phyloP scores from a whole-genome alignment of 2,888 invertebrate species.

The Pterobdella sp. region DNA sequence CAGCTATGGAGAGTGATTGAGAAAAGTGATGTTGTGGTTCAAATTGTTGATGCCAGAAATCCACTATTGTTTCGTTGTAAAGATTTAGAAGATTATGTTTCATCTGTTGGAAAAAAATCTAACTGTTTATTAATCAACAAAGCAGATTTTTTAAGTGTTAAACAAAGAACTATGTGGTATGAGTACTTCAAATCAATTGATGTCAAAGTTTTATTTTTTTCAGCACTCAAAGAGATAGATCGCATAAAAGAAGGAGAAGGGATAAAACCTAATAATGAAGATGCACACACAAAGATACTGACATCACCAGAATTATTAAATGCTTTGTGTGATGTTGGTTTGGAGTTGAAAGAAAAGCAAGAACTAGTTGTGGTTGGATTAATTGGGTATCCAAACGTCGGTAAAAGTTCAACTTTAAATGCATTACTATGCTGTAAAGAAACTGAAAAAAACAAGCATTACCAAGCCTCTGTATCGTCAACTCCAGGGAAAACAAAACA shows the following conservation, averaged over 20 bases:
- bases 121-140: slow-evolving; percentile 87
- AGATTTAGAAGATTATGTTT: slow-evolving; percentile 79
- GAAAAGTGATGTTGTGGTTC: slow-evolving; percentile 77
- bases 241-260: slow-evolving; percentile 43
- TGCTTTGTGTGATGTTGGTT: slow-evolving; percentile 15
- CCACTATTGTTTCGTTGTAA: slow-evolving; percentile 84
- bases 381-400: slow-evolving; percentile 98
- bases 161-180: slow-evolving; percentile 76
- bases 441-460: slow-evolving; percentile 96
- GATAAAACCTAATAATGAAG: slow-evolving; percentile 45
- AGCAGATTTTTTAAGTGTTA: slow-evolving; percentile 75
- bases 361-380: slow-evolving; percentile 32
- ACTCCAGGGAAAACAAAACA: slow-evolving; percentile 99
- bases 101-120: slow-evolving; percentile 65
- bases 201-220: slow-evolving; percentile 78
- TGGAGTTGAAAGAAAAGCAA: slow-evolving; percentile 5
- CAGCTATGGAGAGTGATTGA: slow-evolving; percentile 98
- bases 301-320: slow-evolving; percentile 8
- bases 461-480: slow-evolving; percentile 81
- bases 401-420: slow-evolving; percentile 99
- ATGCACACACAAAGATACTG: neutral
- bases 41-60: slow-evolving; percentile 92
- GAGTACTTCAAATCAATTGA: slow-evolving; percentile 68
- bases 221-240: slow-evolving; percentile 60
- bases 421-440: slow-evolving; percentile 74